These are phyloP conservation scores for Percina caprodes DNA, from an alignment of 2,113 vertebrate species.

Conservation along the genomic window DNA sequence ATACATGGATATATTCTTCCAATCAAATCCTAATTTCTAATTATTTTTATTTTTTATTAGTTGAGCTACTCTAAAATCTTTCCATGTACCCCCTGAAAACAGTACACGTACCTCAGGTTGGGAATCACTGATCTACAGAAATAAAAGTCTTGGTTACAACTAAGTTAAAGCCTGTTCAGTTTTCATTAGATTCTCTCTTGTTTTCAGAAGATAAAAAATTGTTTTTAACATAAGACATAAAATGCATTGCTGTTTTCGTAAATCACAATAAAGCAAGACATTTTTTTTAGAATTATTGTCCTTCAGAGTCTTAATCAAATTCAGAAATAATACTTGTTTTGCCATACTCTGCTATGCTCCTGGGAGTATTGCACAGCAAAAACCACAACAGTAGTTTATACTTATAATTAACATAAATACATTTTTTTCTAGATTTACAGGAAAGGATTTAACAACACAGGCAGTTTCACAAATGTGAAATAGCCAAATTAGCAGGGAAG, in stretches of 20 bases:
- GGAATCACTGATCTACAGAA: neutral
- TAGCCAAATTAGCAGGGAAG: constrained; percentile 7
- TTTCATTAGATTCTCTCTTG: neutral
- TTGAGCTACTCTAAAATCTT: no score
- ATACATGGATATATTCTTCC: no score
- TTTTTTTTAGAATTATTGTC: neutral
- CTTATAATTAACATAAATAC: neutral
- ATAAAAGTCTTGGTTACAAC: neutral
- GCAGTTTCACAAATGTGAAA: constrained; percentile 10
- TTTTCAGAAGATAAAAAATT: neutral
- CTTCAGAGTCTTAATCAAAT: neutral
- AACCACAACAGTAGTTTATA: neutral
- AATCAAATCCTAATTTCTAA: no score
- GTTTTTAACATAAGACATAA: neutral
- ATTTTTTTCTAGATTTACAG: neutral
- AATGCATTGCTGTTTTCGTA: constrained; percentile 1
- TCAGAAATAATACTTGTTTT: constrained; percentile 8
- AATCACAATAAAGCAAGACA: constrained; percentile 8
- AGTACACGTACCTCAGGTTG: no score
- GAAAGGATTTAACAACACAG: constrained; percentile 11
- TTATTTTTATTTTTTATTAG: no score
- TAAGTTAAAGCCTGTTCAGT: neutral
- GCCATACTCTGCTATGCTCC: constrained; percentile 27
- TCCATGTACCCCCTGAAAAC: no score
- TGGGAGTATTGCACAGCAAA: constrained; percentile 28